Evolutionary conservation across 2,113 vertebrate genomes (phyloP), one percentile per base, ranked within the genome.

Genomic region (Sterrhoptilus dennistouni): DNA sequence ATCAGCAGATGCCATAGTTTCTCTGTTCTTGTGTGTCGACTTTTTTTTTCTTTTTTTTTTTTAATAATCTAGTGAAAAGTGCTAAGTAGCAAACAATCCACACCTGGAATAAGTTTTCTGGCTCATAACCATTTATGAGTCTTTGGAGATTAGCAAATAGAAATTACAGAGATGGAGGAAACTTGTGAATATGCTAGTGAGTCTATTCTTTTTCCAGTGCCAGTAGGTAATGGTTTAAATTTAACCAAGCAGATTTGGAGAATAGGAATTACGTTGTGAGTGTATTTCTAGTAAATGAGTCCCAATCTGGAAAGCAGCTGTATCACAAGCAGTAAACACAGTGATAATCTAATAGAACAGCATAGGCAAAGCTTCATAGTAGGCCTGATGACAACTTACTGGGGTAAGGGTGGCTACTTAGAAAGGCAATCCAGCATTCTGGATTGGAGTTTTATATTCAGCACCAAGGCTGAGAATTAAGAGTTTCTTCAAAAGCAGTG

Each of bases 141-240:
- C 54, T 56, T 94, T 52, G 36, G 82, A 86, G 82, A 88, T 94
- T 57, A 86, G 22, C n/a, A 77, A 93, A 87, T 22, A 93, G 60
- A 60, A 88, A 65, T 80, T 86, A 76, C 28, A 83, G 42, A 83
- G 64, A 54, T 85, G 29, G 23, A 70, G 87, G 66, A 83, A 64
- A 74, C 29, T 54, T 70, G 28, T 79, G 61, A 95, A 70, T 70
- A 44, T 42, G 17, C 4, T 63, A 53, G 42, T 66, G 53, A 89
- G 35, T 50, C 50, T 63, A 5, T 45, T 70, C 23, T 77, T 96
- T 96, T 90, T 81, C 8, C 44, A 42, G 9, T 23, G 24, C 21
- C 36, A 24, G 11, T 50, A 38, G 49, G 15, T 29, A 66, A 40
- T 9, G n/a, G 8, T 53, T 91, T 35, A 65, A 65, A 20, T 28